Percentiles rank a stretch among this genome's conserved stretches.
Conservation (phyloP, 2,888 invertebrate genomes). For the Gastracanthus pulcherrimus region DNA sequence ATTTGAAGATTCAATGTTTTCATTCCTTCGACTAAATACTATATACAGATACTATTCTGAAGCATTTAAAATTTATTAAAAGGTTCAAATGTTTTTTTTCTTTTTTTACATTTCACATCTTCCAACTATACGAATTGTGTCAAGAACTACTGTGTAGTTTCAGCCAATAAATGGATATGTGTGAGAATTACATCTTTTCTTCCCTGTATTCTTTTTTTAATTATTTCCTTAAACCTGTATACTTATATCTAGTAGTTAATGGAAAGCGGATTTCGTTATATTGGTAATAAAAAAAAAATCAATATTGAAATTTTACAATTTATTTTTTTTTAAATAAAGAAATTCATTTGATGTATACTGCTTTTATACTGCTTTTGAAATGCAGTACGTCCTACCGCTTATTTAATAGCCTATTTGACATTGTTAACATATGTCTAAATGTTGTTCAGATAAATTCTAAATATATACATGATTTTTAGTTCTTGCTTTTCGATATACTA, state of each 20-base stretch:
- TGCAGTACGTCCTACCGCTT: no score
- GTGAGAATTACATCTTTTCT: conserved; percentile 34
- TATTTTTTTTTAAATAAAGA: no score
- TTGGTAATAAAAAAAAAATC: not conserved
- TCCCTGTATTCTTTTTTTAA: not conserved
- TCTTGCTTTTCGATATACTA: conserved; percentile 77
- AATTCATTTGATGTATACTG: no score
- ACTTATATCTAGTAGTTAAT: no score
- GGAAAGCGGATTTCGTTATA: no score
- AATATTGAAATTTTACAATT: no score
- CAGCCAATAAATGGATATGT: conserved; percentile 57
- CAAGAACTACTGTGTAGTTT: conserved; percentile 59
- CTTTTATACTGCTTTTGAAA: no score
- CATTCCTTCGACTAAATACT: conserved; percentile 43
- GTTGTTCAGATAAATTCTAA: not conserved
- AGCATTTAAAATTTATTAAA: conserved; percentile 49
- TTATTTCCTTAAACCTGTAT: not conserved
- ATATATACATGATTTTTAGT: conserved; percentile 57
- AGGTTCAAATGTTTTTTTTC: conserved; percentile 43
- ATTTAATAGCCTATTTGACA: not conserved
- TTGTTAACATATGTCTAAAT: conserved; percentile 12
- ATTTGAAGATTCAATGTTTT: conserved; percentile 44
- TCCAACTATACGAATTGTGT: conserved; percentile 50
- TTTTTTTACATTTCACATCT: conserved; percentile 55
- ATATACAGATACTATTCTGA: conserved; percentile 44